These are phyloP conservation scores for Plebejus melissa DNA, from an alignment of 2,888 invertebrate species.

Conservation along the genomic window DNA sequence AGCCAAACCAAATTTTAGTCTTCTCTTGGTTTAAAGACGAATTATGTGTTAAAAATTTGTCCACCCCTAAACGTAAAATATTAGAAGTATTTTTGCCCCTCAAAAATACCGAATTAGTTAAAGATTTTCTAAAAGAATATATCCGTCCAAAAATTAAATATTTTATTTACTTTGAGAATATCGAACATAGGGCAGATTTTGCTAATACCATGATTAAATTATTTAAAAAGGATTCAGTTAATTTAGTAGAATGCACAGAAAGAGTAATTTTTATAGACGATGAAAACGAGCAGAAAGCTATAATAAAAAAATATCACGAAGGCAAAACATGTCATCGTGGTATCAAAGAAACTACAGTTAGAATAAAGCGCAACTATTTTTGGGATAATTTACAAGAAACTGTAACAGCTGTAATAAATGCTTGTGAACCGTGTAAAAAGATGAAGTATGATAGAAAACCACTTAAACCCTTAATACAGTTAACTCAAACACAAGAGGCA, in stretches of 20 bases:
- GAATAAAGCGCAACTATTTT: slow-evolving; percentile 36
- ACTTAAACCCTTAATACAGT: slow-evolving; percentile 38
- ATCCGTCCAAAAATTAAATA: slow-evolving; percentile 38
- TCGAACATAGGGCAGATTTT: slow-evolving; percentile 29
- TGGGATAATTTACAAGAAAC: slow-evolving; percentile 39
- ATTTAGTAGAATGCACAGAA: slow-evolving; percentile 35
- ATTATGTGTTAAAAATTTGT: slow-evolving; percentile 37
- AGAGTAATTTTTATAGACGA: slow-evolving; percentile 29
- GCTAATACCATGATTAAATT: slow-evolving; percentile 25
- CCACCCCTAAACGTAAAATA: slow-evolving; percentile 39
- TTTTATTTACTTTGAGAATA: slow-evolving; percentile 37
- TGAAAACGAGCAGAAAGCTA: slow-evolving; percentile 34
- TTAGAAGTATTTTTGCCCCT: slow-evolving; percentile 40
- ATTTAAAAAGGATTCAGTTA: slow-evolving; percentile 31
- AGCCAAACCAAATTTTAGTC: slow-evolving; percentile 43
- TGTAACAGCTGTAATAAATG: slow-evolving; percentile 33
- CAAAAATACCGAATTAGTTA: slow-evolving; percentile 37
- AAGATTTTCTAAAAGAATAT: slow-evolving; percentile 41
- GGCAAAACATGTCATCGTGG: slow-evolving; percentile 38
- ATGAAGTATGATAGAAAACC: slow-evolving; percentile 37
- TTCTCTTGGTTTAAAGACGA: slow-evolving; percentile 37
- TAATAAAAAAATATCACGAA: slow-evolving; percentile 35
- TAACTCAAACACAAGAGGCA: slow-evolving; percentile 38
- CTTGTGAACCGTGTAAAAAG: slow-evolving; percentile 31
- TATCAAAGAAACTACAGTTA: slow-evolving; percentile 35